Percentiles rank a stretch among this genome's conserved stretches.
Evolutionary conservation across 1,140 invertebrate genomes (phyloP).

Genomic region (Nasonia longicornis): DNA sequence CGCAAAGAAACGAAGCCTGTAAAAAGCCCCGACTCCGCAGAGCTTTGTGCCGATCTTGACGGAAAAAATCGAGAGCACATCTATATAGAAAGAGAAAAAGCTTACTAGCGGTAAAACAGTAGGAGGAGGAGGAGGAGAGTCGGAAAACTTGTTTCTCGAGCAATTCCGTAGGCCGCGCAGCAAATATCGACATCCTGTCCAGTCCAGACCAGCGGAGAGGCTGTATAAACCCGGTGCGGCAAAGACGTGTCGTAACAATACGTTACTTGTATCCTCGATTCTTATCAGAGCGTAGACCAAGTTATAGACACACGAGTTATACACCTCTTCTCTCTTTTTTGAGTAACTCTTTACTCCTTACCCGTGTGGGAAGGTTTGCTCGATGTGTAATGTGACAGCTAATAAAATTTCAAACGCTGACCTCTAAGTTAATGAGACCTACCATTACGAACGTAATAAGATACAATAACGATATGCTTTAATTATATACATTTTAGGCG

Average conservation of each 20-base stretch:
- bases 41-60: background rate
- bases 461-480: background rate
- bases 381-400: no score
- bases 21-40: background rate
- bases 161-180: background rate
- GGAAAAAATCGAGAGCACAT: background rate
- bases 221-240: background rate
- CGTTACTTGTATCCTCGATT: constrained; percentile 10
- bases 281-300: constrained; percentile 2
- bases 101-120: background rate
- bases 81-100: background rate
- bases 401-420: no score
- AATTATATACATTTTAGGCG: background rate
- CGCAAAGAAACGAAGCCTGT: background rate
- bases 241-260: constrained; percentile 15
- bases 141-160: constrained; percentile 24
- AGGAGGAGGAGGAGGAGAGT: background rate
- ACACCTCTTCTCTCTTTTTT: background rate
- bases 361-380: no score
- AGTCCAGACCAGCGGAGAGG: background rate
- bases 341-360: no score
- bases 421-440: no score
- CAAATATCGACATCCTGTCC: constrained; percentile 31
- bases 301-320: constrained; percentile 10
- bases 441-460: no score